Evolutionary conservation across 37 sponge, comb jelly and placozoan species (phyloP).

Genomic region (Aplysina aerophoba): DNA sequence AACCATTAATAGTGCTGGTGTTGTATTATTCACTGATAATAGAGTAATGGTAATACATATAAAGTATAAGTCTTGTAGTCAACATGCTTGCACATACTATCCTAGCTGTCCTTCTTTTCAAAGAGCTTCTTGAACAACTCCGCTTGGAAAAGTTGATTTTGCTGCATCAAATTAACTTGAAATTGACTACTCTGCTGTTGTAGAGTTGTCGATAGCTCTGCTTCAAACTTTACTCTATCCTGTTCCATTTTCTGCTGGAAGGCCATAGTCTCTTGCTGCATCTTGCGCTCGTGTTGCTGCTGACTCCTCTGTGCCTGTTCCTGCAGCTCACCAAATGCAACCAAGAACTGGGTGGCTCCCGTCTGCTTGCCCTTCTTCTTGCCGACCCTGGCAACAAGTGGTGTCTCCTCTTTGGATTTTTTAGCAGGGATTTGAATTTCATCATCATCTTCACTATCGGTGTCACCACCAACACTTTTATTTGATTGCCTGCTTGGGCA

Average conservation of each 20-base stretch:
- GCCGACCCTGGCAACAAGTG: neutral
- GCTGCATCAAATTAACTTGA: neutral
- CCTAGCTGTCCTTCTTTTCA: neutral
- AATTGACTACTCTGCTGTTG: constrained; percentile 7
- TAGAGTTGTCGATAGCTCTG: neutral
- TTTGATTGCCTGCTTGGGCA: constrained; percentile 1
- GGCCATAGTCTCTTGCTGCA: neutral
- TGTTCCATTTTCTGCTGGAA: constrained; percentile 6
- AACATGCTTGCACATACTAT: too few relatives aligned
- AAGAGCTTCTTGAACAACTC: neutral
- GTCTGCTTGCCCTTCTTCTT: neutral
- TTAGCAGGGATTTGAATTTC: neutral
- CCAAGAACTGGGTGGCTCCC: neutral
- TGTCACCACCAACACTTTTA: neutral
- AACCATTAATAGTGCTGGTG: neutral
- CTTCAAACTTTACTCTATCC: constrained; percentile 9
- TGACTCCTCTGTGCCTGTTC: neutral
- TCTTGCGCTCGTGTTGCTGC: neutral
- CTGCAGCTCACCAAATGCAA: neutral
- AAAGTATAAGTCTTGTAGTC: too few relatives aligned
- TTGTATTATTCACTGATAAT: too few relatives aligned
- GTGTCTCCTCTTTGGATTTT: neutral
- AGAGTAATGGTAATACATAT: too few relatives aligned
- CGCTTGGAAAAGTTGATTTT: constrained; percentile 12
- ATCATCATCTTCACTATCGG: neutral